Conservation (phyloP, 2,797 vertebrate genomes). For the Danio aesculapii region DNA sequence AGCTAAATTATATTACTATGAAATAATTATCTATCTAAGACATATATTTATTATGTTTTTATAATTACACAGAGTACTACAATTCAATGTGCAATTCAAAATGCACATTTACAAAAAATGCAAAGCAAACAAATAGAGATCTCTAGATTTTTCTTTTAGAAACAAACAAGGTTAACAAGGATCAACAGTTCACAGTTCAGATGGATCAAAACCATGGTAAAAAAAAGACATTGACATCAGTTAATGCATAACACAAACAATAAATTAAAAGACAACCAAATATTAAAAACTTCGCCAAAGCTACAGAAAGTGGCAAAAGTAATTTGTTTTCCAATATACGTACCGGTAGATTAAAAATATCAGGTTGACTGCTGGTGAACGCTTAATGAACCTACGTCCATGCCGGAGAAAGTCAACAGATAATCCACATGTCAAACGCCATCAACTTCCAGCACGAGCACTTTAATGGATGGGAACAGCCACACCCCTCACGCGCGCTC, state of each 20-base stretch:
- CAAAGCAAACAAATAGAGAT: not conserved
- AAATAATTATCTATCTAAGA: no score
- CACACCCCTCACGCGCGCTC: conserved; percentile 47
- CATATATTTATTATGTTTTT: not conserved
- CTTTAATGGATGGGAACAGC: conserved; percentile 27
- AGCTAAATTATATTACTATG: no score
- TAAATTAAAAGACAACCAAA: not conserved
- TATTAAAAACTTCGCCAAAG: not conserved
- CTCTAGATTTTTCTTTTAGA: not conserved
- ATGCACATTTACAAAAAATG: not conserved
- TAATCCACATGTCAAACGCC: not conserved
- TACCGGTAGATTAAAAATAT: conserved; percentile 12
- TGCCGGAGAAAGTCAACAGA: not conserved
- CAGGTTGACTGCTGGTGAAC: not conserved
- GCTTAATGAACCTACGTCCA: not conserved
- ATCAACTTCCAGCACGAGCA: not conserved
- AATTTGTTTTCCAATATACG: not conserved
- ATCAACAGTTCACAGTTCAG: no score
- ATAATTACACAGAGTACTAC: not conserved
- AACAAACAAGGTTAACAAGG: not conserved
- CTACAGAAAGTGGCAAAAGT: not conserved
- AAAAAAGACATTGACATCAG: not conserved
- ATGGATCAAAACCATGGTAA: not conserved
- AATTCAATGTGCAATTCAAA: not conserved
- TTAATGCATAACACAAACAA: not conserved